A percentile compares a stretch with the other conserved stretches of the same genome.
Evolutionary conservation across 2,888 invertebrate species (phyloP).

Genomic region (Nemoura dubitans): DNA sequence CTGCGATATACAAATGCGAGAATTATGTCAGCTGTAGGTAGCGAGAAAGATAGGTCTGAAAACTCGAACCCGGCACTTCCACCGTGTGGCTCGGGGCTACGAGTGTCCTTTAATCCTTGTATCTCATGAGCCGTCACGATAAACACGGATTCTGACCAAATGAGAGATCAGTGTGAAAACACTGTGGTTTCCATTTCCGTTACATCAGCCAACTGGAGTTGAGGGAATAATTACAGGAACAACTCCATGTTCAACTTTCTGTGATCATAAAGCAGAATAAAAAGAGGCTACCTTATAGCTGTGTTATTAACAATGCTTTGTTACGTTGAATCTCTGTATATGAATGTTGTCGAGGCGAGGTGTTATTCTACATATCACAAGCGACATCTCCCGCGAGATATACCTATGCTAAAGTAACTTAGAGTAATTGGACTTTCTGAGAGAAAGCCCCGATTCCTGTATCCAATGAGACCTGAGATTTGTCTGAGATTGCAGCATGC

Average conservation of each 20-base stretch:
- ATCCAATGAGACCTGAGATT: background rate
- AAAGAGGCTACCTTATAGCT: background rate
- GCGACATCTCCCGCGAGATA: no score
- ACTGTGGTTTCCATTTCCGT: background rate
- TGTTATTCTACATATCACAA: background rate
- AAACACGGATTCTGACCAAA: background rate
- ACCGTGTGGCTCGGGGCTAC: background rate
- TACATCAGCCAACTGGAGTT: background rate
- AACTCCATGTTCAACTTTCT: background rate
- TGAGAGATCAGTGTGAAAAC: background rate
- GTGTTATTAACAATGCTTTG: no score
- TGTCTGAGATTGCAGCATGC: background rate
- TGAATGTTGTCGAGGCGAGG: background rate
- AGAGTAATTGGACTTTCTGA: background rate
- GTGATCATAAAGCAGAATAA: background rate
- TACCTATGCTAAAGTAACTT: background rate
- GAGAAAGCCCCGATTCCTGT: background rate
- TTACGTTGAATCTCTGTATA: background rate
- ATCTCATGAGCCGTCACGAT: background rate
- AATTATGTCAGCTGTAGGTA: background rate
- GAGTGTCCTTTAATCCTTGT: background rate
- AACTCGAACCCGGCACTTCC: background rate
- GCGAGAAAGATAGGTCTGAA: background rate
- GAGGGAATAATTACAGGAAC: background rate
- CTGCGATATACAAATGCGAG: background rate